Evolutionary conservation across 1,140 invertebrate species (phyloP), one percentile per base, ranked within the genome.

Genomic region (Heliconius himera): DNA sequence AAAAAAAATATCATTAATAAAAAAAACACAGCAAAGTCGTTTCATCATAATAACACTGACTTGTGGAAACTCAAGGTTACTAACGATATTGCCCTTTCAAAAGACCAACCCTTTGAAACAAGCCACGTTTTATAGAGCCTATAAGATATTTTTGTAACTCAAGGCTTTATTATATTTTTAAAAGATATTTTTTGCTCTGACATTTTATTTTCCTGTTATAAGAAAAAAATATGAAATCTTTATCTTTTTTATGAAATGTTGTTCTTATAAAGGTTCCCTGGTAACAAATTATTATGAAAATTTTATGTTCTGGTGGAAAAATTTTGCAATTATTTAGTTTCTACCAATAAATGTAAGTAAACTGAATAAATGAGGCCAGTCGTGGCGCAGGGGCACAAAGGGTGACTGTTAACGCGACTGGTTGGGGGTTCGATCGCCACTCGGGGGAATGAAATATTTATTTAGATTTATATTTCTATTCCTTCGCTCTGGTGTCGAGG

Each of bases 51-150:
- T 16, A 76, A 76, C 36, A 66, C 51, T 76, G 74, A 70, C 56
- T 76, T 29, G 38, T 70, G 20, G 56, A 46, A 41, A 66, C 46
- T 20, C 74, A 38, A 70, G 56, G 74, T 76, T 8, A 33, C 41
- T 38, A 74, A 79, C 77, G 73, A 74, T 74, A 79, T 79, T 75
- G 74, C 74, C 78, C 73, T 66, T 46, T 79, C 73, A 79, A 79
- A 74, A 79, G 78, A 74, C 56, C 73, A 78, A 73, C 78, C 78
- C 78, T 79, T 79, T 79, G 78, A 79, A 79, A 46, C 71, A 9
- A 77, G 76, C n/a, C 33, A 73, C 51, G 71, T 71, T 78, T 73
- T 71, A 56, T n/a, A 72, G 46, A n/a, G 49, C 29, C 76, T 73
- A 22, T 73, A 46, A 78, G 36, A 46, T 73, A 51, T 73, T 73